Evolutionary conservation across 1,140 invertebrate genomes (phyloP).

Genomic region (Onthophagus taurus): DNA sequence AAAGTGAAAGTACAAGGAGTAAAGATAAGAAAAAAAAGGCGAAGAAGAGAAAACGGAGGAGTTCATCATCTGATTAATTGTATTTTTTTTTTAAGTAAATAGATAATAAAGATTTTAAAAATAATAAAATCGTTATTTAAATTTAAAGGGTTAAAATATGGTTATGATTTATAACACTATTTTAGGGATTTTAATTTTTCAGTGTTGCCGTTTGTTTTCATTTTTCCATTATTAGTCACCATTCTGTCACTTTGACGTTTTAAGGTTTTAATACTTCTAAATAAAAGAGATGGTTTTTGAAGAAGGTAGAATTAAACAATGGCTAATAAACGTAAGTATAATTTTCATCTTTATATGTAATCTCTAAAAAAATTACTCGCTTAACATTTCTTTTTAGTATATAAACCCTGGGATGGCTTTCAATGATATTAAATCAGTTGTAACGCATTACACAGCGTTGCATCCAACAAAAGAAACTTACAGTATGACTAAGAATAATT

Average conservation of each 20-base stretch:
- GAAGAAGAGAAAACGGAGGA: background rate
- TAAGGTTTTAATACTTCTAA: background rate
- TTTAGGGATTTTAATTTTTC: no score
- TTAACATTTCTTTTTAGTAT: slow-evolving; percentile 47
- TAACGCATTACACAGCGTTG: slow-evolving; percentile 65
- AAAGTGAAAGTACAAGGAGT: slow-evolving; percentile 2
- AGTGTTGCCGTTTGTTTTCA: background rate
- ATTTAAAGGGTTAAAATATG: no score
- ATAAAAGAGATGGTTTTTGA: slow-evolving; percentile 23
- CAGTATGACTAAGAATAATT: slow-evolving; percentile 42
- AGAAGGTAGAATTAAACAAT: slow-evolving; percentile 44
- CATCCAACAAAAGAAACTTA: slow-evolving; percentile 52
- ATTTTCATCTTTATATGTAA: slow-evolving; percentile 51
- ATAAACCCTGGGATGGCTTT: slow-evolving; percentile 65
- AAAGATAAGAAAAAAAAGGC: background rate
- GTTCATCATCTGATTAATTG: background rate
- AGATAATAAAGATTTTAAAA: background rate
- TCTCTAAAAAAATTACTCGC: no score
- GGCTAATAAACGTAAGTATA: slow-evolving; percentile 40
- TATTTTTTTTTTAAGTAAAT: background rate
- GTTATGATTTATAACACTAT: background rate
- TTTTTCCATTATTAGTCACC: background rate
- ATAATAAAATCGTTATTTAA: no score
- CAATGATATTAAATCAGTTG: slow-evolving; percentile 60
- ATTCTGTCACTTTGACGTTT: no score